Evolutionary conservation across 2,113 vertebrate species (phyloP).

Genomic region (Origma solitaria): DNA sequence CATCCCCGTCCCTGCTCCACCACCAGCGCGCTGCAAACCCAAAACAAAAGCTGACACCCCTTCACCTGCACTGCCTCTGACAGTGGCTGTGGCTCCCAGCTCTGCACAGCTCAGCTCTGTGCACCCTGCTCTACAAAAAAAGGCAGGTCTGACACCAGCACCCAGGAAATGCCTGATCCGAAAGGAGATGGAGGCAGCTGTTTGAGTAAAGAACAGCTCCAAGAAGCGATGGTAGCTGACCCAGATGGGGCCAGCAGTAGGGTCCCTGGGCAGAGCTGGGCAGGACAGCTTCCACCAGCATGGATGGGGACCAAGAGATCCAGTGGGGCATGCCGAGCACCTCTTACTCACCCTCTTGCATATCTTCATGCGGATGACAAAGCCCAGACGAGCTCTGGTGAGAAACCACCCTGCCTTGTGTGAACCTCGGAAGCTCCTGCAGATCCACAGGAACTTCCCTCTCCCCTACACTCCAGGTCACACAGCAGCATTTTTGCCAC

Average conservation of each 20-base stretch:
- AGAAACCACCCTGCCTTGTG: not conserved
- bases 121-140: not conserved
- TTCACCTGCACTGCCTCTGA: fast-evolving
- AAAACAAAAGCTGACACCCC: not conserved
- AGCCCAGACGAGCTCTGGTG: not conserved
- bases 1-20: fast-evolving
- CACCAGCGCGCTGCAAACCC: fast-evolving
- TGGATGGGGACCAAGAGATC: not conserved
- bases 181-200: fast-evolving
- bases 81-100: not conserved
- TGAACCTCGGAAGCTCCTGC: not conserved
- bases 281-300: not conserved
- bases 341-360: not conserved
- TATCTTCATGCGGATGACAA: fast-evolving
- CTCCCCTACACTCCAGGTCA: fast-evolving
- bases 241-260: not conserved
- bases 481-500: not conserved
- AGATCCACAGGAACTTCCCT: not conserved
- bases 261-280: not conserved
- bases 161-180: not conserved
- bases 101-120: not conserved
- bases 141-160: not conserved
- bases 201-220: not conserved
- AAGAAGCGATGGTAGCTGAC: fast-evolving
- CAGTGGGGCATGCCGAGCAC: fast-evolving